Evolutionary conservation across 37 sponge, comb jelly and placozoan genomes (phyloP).

Genomic region (Cliona cf. orientalis): DNA sequence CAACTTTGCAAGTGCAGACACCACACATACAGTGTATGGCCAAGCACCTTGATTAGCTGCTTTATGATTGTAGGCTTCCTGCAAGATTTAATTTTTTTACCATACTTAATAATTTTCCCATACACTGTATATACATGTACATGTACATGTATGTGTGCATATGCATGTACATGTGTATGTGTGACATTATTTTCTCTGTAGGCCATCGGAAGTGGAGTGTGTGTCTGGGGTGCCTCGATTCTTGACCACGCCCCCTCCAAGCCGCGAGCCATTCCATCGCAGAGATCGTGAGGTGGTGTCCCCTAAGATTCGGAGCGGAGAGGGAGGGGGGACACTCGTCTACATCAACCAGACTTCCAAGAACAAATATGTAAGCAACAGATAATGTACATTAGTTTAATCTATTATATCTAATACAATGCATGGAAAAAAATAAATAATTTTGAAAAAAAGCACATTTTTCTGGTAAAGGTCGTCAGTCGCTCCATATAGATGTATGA

Average conservation of each 20-base stretch:
- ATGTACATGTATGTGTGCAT: too few relatives aligned
- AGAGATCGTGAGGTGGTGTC: constrained; percentile 40
- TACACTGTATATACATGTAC: background rate
- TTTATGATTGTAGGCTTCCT: too few relatives aligned
- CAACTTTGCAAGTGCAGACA: too few relatives aligned
- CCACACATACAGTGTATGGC: too few relatives aligned
- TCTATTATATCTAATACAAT: background rate
- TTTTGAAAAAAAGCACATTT: too few relatives aligned
- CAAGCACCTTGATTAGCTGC: too few relatives aligned
- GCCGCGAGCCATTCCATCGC: constrained; percentile 61
- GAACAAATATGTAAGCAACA: constrained; percentile 56
- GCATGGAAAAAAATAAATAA: background rate
- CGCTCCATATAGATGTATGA: too few relatives aligned
- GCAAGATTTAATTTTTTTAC: background rate
- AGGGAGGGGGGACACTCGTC: constrained; percentile 42
- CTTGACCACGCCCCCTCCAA: constrained; percentile 17
- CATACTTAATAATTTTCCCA: background rate
- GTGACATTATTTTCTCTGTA: too few relatives aligned
- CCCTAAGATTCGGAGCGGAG: constrained; percentile 52
- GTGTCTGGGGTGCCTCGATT: constrained; percentile 24
- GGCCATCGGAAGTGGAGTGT: constrained; percentile 76
- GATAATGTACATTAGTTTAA: too few relatives aligned
- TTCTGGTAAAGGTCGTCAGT: too few relatives aligned
- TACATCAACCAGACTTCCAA: constrained; percentile 64
- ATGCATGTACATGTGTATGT: too few relatives aligned